A percentile compares a stretch with the other conserved stretches of the same genome.
Conservation (phyloP, 2,888 invertebrate genomes). For the Andrena bicolor region DNA sequence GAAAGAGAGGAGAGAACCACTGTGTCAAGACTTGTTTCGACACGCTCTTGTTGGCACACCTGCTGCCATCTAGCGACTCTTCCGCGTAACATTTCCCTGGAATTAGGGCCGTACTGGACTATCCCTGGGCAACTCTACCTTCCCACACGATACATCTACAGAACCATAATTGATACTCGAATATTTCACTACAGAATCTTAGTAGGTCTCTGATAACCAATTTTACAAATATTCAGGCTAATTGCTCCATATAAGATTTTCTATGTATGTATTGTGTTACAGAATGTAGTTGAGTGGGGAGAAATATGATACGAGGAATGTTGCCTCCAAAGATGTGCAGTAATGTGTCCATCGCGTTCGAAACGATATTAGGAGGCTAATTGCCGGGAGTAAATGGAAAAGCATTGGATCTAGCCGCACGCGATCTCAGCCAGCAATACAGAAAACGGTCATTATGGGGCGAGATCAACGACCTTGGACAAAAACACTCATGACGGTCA, state of each 20-base stretch:
- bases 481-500: conserved; percentile 36
- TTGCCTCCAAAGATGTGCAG: neutral
- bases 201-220: neutral
- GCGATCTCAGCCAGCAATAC: neutral
- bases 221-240: neutral
- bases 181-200: neutral
- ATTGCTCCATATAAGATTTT: no score
- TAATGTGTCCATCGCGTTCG: neutral
- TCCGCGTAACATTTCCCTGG: conserved; percentile 13
- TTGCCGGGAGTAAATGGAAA: neutral
- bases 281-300: no score
- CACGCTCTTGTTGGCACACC: conserved; percentile 28
- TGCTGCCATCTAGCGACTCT: conserved; percentile 53
- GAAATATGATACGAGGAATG: no score
- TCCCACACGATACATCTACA: neutral
- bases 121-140: neutral
- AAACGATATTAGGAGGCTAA: neutral
- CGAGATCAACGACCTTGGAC: conserved; percentile 48
- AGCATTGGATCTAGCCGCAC: neutral
- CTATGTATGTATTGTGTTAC: no score
- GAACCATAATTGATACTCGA: neutral
- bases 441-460: conserved; percentile 30
- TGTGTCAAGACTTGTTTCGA: conserved; percentile 24
- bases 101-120: conserved; percentile 5
- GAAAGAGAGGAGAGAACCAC: conserved; percentile 39